Percentiles rank a stretch among this genome's conserved stretches.
phyloP scores from a whole-genome alignment of 1,140 invertebrate genomes.

The Eumaeus atala region DNA sequence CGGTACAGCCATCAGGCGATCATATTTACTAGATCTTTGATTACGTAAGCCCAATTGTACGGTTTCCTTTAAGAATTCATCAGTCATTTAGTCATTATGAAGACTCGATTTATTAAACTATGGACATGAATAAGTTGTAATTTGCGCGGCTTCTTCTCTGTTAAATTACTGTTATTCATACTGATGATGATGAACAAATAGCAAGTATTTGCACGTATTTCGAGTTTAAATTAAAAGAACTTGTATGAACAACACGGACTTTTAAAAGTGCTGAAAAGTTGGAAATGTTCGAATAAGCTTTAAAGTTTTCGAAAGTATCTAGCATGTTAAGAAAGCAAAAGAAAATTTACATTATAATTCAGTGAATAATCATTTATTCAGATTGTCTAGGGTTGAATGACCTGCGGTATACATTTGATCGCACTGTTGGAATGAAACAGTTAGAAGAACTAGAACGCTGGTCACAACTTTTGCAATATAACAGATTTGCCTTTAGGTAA shows the following conservation, averaged over 20 bases:
- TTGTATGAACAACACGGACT: not conserved
- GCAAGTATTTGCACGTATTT: constrained; percentile 3
- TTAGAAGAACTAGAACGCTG: not conserved
- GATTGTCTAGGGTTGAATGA: not conserved
- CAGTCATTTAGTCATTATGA: too few relatives aligned
- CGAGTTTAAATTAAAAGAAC: not conserved
- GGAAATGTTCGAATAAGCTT: constrained; percentile 8
- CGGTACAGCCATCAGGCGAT: too few relatives aligned
- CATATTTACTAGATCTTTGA: too few relatives aligned
- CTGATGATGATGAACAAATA: not conserved
- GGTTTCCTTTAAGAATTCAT: too few relatives aligned
- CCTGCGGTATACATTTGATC: not conserved
- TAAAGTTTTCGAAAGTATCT: not conserved
- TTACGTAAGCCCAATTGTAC: too few relatives aligned
- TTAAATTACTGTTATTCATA: too few relatives aligned
- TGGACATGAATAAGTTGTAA: too few relatives aligned
- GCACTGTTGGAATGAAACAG: not conserved
- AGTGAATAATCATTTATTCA: not conserved
- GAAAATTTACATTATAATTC: constrained; percentile 8
- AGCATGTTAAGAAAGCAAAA: not conserved
- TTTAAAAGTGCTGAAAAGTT: constrained; percentile 10
- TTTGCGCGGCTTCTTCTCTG: too few relatives aligned
- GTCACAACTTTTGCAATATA: not conserved
- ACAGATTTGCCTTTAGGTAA: not conserved
- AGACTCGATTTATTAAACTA: too few relatives aligned